phyloP scores from a whole-genome alignment of 2,888 invertebrate species.

The Cryptocephalus primarius region DNA sequence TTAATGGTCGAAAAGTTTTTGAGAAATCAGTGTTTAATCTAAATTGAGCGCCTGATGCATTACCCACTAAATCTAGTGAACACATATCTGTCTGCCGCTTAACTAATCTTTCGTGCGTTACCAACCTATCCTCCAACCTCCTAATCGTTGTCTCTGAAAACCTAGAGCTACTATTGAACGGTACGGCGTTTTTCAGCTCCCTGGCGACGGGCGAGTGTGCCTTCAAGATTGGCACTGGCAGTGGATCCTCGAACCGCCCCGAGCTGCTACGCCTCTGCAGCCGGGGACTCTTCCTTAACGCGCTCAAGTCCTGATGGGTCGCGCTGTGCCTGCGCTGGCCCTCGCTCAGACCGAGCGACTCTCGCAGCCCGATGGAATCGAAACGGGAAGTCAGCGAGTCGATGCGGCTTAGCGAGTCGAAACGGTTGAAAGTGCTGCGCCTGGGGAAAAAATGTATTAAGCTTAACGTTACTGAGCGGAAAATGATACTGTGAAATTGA shows the following conservation, averaged over 20 bases:
- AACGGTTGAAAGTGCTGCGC: conserved; percentile 27
- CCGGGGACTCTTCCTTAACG: conserved; percentile 41
- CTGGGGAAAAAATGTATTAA: no score
- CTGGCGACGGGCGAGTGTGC: conserved; percentile 38
- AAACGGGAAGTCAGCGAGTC: conserved; percentile 39
- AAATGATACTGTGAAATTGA: no score
- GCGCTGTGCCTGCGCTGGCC: conserved; percentile 43
- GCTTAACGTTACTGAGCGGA: no score
- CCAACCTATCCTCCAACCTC: conserved; percentile 41
- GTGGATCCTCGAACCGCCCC: conserved; percentile 42
- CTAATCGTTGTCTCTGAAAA: conserved; percentile 28
- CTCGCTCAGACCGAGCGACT: conserved; percentile 13
- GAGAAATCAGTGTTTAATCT: no score
- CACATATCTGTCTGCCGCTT: no score
- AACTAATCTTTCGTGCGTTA: conserved; percentile 33
- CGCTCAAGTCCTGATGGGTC: conserved; percentile 44
- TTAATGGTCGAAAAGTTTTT: no score
- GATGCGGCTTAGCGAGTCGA: conserved; percentile 40
- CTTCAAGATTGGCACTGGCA: conserved; percentile 53
- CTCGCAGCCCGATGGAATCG: conserved; percentile 36
- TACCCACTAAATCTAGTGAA: no score
- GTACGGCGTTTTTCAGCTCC: conserved; percentile 34
- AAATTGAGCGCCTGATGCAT: no score
- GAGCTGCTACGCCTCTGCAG: conserved; percentile 42
- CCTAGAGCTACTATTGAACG: conserved; percentile 28